Base-by-base conservation (phyloP, 2,113 vertebrate genomes). In the Phaetusa simplex region DNA sequence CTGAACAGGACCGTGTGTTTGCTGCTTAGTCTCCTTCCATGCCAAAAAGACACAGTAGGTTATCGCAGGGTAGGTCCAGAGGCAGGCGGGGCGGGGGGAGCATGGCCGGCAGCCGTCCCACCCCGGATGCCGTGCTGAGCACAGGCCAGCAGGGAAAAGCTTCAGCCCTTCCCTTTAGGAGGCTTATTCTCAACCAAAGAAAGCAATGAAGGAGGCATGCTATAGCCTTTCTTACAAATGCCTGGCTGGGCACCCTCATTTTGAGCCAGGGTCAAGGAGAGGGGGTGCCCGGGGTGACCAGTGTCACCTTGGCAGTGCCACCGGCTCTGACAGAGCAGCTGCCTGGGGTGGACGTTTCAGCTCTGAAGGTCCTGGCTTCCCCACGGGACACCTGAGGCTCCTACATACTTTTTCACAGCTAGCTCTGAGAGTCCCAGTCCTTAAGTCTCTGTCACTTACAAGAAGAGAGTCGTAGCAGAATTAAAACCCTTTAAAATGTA, bases 231-330 rank as follows among this genome's bases (percentile, higher is more conserved):
- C 9, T 76, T 69, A 49, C 55, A 62, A 70, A 61, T 0, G 3
- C 10, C 34, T 23, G 9, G 3, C 23, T 86, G 40, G 9, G 8
- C 4, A 82, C 11, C 14, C 8, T 36, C 2, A 2, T 36, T 70
- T 52, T 9, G 13, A 90, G 22, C 13, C 18, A 5, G n/a, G 15
- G 13, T n/a, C 30, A 65, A 80, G 29, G 4, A 56, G 10, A 22
- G 6, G 4, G 10, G 8, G 34, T 26, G 4, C 24, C 16, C 3
- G 0, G 11, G 7, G 8, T 30, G 12, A 26, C 53, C 24, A 30
- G 29, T 1, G 2, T 30, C 5, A 1, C 16, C 16, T 67, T 0
- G 0, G 8, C 13, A 36, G 12, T 21, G n/a, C 7, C 23, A 30
- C 5, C 0, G 0, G 18, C 23, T 43, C 20, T 4, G 8, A 40